Base-by-base conservation (phyloP, 2,888 invertebrate species). In the Orthosia incerta region DNA sequence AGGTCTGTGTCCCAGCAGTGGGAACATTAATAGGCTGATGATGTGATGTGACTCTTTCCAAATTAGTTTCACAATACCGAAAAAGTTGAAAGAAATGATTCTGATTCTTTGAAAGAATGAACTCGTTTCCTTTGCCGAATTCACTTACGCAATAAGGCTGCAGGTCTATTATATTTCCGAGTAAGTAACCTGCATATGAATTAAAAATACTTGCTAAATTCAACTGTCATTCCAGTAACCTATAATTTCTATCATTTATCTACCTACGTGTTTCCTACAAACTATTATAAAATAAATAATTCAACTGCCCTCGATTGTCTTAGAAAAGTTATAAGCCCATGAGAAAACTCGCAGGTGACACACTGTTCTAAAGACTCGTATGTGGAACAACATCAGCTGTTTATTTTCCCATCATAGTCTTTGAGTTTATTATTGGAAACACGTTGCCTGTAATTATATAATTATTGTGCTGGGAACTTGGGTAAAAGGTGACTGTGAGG, bases 321-420 rank as follows among this genome's bases (percentile, higher is more conserved):
- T 64, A 66, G 65, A 71, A 64, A 73, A 5, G 56, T 45, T 55
- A 61, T 61, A 76, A 50, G 31, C 2, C 48, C 55, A 71, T 83
- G 80, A 57, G 80, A 72, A 73, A 56, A 67, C n/a, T 16, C 11
- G 9, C 83, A 83, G 57, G 61, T 81, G 80, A 56, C 67, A 70
- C 56, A 60, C 68, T 56, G 39, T 31, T 50, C 62, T 64, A 39
- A 23, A 45, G 18, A 46, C 50, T 48, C 18, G 55, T 20, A 79
- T 51, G 71, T 80, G 31, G 72, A 64, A 76, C 68, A 57, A n/a
- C 45, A 50, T 65, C 83, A 80, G 76, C 62, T 83, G 83, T 72
- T 57, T 26, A n/a, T 50, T 75, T 71, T 83, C 83, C 69, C 82
- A 82, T 64, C 62, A 26, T 53, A 45, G 48, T 64, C 46, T 78